A percentile compares a stretch with the other conserved stretches of the same genome.
Evolutionary conservation across 2,888 invertebrate species (phyloP).

Genomic region (Pyrrhia umbra): DNA sequence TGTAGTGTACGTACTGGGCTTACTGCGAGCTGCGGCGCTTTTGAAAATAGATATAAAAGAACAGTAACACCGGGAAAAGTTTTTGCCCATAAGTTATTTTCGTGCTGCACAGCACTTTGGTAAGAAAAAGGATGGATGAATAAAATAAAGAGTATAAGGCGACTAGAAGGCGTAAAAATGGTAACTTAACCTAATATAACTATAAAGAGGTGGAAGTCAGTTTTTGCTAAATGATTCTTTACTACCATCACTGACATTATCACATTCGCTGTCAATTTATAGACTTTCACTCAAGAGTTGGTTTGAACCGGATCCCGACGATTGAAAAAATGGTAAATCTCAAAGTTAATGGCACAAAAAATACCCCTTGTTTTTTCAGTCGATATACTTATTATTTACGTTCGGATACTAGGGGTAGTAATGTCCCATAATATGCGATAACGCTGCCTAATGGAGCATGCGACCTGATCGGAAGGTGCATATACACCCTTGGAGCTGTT

Average conservation of each 20-base stretch:
- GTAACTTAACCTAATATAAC: no score
- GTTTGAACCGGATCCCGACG: neutral
- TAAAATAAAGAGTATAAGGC: no score
- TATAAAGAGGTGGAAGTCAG: no score
- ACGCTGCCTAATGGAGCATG: constrained; percentile 8
- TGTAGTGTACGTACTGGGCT: constrained; percentile 1
- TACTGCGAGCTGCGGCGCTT: neutral
- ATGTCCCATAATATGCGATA: constrained; percentile 6
- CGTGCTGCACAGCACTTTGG: no score
- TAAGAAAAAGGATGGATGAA: no score
- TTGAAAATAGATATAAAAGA: neutral
- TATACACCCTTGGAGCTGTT: neutral
- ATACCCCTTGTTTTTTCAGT: neutral
- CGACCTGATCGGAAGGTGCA: neutral
- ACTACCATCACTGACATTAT: no score
- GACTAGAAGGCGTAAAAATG: no score
- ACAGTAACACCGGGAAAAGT: no score
- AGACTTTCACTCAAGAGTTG: neutral
- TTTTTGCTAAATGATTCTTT: no score
- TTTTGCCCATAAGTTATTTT: no score
- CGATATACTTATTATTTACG: neutral
- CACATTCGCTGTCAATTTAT: no score
- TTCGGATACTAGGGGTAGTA: neutral
- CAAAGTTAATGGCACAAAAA: neutral
- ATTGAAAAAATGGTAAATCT: neutral